Evolutionary conservation across 2,888 invertebrate species (phyloP), one percentile per base, ranked within the genome.

Genomic region (Plebejus melissa): DNA sequence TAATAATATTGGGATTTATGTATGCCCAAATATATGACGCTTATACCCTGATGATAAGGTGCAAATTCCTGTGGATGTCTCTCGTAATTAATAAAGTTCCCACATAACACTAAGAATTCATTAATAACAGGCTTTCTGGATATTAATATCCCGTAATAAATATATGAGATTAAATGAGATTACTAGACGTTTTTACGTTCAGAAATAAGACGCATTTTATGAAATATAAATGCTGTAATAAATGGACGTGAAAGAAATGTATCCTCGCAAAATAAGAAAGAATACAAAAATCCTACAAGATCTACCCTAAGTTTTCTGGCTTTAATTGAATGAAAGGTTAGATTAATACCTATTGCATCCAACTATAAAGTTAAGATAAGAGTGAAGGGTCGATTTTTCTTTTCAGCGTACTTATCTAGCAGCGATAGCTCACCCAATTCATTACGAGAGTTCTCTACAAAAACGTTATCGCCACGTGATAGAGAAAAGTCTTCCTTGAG

Each of bases 111-210:
- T 54, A 32, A 50, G 72, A 54, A 71, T 54, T 72, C 50, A 72
- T 72, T 72, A 72, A 72, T 72, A 72, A 54, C 11, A 54, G 72
- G 72, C 72, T 72, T 72, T 72, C 54, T 13, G 72, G 50, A 72
- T 50, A 72, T 72, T 72, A 72, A 72, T 72, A 72, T 72, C 54
- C 72, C 16, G 54, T 54, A 50, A 72, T 72, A 54, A 72, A 72
- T 72, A 54, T 54, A 46, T 50, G 16, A 32, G 72, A 70, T 41
- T 41, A 70, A 41, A 46, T 41, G 70, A 69, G n/a, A 71, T 50
- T 6, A 50, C 28, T 28, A 72, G 72, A 50, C 32, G 32, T 50
- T 72, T 54, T 72, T 50, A 54, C 72, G 50, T 50, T 11, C 50
- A 72, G 50, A 72, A 54, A 72, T 72, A 54, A 72, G 50, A 28